Evolutionary conservation across 2,888 invertebrate species (phyloP).

Genomic region (Nephrotoma flavescens): DNA sequence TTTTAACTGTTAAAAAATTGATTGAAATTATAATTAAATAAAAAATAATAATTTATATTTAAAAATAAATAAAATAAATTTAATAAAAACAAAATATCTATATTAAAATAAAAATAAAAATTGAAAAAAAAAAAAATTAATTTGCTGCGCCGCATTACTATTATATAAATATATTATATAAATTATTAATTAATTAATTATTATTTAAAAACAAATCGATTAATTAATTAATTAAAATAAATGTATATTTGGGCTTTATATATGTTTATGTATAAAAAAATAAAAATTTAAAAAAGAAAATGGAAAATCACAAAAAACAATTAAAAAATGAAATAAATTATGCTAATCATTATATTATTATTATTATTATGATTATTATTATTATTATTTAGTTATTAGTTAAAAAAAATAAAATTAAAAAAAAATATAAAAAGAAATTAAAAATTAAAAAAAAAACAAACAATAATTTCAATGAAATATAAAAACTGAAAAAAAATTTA

Average conservation of each 20-base stretch:
- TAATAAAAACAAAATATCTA: background rate
- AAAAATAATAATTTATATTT: background rate
- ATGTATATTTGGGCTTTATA: constrained; percentile 4
- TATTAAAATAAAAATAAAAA: background rate
- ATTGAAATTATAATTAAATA: background rate
- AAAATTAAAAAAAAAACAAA: background rate
- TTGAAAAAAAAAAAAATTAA: background rate
- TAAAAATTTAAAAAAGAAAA: background rate
- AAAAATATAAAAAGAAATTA: background rate
- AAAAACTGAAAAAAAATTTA: background rate
- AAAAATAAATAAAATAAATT: background rate
- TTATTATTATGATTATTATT: background rate
- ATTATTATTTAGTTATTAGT: background rate
- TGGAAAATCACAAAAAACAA: background rate
- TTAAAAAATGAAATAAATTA: background rate
- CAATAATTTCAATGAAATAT: background rate
- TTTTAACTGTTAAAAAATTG: background rate
- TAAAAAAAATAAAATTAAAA: background rate
- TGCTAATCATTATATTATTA: background rate
- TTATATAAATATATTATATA: background rate
- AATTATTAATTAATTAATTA: background rate
- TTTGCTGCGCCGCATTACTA: background rate
- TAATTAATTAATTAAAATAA: constrained; percentile 1
- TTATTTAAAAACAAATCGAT: background rate
- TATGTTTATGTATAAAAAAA: constrained; percentile 3